Base-by-base conservation (phyloP, 2,888 invertebrate genomes). In the Teleiodes luculella region DNA sequence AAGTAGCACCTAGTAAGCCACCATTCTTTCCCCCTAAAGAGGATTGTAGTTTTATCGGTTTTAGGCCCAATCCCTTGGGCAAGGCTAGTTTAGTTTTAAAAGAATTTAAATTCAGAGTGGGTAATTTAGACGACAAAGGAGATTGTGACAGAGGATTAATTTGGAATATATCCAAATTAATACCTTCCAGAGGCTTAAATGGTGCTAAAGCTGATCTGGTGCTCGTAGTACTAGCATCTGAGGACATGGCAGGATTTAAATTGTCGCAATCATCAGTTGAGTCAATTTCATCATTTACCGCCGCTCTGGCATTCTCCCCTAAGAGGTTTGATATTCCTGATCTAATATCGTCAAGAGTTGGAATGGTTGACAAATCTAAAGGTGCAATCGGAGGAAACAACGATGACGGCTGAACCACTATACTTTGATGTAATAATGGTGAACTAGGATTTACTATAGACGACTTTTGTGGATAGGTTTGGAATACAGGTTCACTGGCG, bases 21-120 rank as follows among this genome's bases (percentile, higher is more conserved):
- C 64, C 62, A 16, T 64, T 66, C 47, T 68, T 68, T 7, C 67
- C 61, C 13, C 67, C 61, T 14, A 74, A 55, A n/a, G 65, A 58
- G 18, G 80, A 74, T 53, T 74, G 69, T 3, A 74, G 54, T 49
- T 72, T 74, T 10, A 78, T 52, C 48, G 79, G 73, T 57, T 74
- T 77, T 1, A 79, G 55, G 16, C 70, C 63, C 13, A 81, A 60
- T 37, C 70, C 65, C 28, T 73, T 69, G 3, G 80, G 78, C 16
- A 73, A 51, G 1, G 77, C 65, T 33, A 82, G 54, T 62, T 72
- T 78, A n/a, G 74, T 62, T 58, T 67, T 77, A 53, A 68, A 77
- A 1, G 73, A 69, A 52, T 76, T 74, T 36, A 80, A 63, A 56
- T 70, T 72, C 24, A 71, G 52, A 46, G 58, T 66, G 14, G 72